Percentiles rank a stretch among this genome's conserved stretches.
Conservation (phyloP, 2,113 vertebrate genomes). For the Hipposideros armiger region DNA sequence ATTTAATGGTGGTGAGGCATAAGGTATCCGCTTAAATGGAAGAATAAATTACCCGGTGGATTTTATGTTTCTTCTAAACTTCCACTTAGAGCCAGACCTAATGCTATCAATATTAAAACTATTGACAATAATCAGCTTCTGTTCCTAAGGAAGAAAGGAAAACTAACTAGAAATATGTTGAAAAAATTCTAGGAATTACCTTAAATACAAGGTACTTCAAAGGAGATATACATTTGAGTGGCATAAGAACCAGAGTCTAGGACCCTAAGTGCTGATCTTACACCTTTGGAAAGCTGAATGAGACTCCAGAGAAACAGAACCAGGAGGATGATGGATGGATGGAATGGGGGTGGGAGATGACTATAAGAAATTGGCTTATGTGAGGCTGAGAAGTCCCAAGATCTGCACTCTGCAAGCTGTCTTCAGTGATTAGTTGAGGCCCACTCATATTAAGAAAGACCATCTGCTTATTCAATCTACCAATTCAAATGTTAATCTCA, state of each 20-base stretch:
- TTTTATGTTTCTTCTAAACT: slow-evolving; percentile 77
- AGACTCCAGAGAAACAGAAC: slow-evolving; percentile 35
- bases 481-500: slow-evolving; percentile 36
- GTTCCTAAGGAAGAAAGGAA: slow-evolving; percentile 48
- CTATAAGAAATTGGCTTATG: background rate
- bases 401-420: background rate
- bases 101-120: slow-evolving; percentile 62
- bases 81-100: slow-evolving; percentile 59
- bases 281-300: slow-evolving; percentile 16
- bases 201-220: slow-evolving; percentile 50
- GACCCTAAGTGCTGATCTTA: background rate
- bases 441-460: background rate
- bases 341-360: background rate
- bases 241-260: slow-evolving; percentile 13
- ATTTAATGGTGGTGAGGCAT: slow-evolving; percentile 72
- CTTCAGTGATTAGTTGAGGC: background rate
- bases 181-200: slow-evolving; percentile 57
- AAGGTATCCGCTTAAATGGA: slow-evolving; percentile 75
- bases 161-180: slow-evolving; percentile 58
- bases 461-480: background rate
- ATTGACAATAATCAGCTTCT: slow-evolving; percentile 48
- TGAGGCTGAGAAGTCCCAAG: background rate
- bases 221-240: background rate
- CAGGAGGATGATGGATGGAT: background rate
- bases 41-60: slow-evolving; percentile 75